A percentile compares a stretch with the other conserved stretches of the same genome.
Evolutionary conservation across 2,888 invertebrate species (phyloP).

Genomic region (Nephrotoma guestfalica): DNA sequence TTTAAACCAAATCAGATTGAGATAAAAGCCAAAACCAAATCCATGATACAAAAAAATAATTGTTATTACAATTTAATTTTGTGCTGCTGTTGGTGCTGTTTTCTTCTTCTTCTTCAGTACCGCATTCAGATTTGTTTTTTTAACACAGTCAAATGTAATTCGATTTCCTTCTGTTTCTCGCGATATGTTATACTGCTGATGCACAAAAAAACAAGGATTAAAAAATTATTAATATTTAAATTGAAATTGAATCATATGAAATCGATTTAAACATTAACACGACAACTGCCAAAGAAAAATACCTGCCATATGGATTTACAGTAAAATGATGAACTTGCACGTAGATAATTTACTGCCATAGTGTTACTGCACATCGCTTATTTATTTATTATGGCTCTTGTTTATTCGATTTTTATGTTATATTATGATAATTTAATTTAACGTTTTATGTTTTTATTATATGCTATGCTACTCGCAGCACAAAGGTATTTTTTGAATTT

Average conservation of each 20-base stretch:
- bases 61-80: neutral
- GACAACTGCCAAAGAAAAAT: neutral
- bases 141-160: neutral
- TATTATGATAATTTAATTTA: neutral
- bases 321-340: neutral
- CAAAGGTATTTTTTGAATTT: neutral
- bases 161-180: neutral
- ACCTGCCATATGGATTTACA: neutral
- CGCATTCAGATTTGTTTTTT: neutral
- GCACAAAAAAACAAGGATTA: neutral
- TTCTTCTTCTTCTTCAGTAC: neutral
- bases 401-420: neutral
- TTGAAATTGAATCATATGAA: neutral
- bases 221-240: neutral
- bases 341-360: neutral
- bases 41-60: neutral
- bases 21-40: neutral
- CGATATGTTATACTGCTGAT: neutral
- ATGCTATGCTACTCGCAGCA: neutral
- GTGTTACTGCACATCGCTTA: neutral
- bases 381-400: neutral
- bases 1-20: neutral
- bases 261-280: neutral
- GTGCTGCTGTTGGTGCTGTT: neutral
- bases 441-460: neutral